phyloP scores from a whole-genome alignment of 2,797 vertebrate species.

The Eurystomus glaucurus region DNA sequence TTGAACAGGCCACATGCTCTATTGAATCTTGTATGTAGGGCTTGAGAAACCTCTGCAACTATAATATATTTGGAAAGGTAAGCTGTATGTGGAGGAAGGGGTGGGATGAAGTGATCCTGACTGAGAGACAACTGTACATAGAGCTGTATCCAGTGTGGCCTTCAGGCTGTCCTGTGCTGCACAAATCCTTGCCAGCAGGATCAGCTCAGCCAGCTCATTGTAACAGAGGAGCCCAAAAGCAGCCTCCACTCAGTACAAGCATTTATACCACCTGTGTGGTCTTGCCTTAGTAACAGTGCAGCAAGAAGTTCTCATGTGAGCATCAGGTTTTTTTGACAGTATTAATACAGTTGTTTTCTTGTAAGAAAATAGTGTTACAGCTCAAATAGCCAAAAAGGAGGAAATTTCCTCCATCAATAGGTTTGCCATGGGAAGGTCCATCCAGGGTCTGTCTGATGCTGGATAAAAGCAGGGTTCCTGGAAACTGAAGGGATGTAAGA shows the following conservation, averaged over 20 bases:
- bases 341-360: background rate
- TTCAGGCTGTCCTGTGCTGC: background rate
- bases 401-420: background rate
- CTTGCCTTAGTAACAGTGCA: background rate
- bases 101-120: background rate
- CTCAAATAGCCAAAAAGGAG: background rate
- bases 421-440: background rate
- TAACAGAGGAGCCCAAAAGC: accelerated
- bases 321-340: accelerated
- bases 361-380: background rate
- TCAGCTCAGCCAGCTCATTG: background rate
- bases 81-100: background rate
- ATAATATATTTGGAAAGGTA: background rate
- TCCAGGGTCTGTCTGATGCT: accelerated
- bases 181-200: background rate
- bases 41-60: background rate
- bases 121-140: background rate
- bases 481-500: background rate
- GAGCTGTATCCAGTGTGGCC: background rate
- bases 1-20: background rate
- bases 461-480: background rate
- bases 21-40: accelerated
- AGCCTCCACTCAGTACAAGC: accelerated
- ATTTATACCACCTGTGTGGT: background rate
- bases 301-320: background rate